Conservation (phyloP, 2,797 vertebrate species). For the Spheniscus humboldti region DNA sequence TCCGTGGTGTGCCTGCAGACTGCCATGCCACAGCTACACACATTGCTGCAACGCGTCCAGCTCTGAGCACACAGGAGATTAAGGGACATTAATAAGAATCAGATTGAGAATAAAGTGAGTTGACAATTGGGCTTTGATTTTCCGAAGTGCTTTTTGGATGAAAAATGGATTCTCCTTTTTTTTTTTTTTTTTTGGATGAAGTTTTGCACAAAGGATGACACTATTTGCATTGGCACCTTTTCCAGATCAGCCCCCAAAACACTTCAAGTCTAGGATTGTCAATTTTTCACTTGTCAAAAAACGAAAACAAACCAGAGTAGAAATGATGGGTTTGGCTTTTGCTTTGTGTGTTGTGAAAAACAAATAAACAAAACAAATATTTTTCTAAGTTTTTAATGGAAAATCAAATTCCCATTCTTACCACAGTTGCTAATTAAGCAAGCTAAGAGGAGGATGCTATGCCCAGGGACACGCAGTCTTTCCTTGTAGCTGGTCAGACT, state of each 20-base stretch:
- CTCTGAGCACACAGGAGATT: background rate
- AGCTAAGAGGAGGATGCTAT: background rate
- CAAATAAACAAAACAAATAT: slow-evolving; percentile 38
- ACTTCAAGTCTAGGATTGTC: background rate
- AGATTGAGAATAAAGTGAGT: background rate
- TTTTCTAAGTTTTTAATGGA: slow-evolving; percentile 51
- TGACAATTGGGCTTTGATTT: background rate
- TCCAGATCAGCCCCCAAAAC: slow-evolving; percentile 20
- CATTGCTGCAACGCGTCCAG: fast-evolving
- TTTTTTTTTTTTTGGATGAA: background rate
- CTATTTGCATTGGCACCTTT: slow-evolving; percentile 41
- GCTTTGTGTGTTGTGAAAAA: slow-evolving; percentile 22
- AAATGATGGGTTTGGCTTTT: slow-evolving; percentile 32
- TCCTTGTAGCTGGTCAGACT: background rate
- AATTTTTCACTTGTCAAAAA: slow-evolving; percentile 53
- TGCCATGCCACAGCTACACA: background rate
- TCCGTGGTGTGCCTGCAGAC: background rate
- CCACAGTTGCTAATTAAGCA: background rate
- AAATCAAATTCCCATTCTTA: slow-evolving; percentile 30
- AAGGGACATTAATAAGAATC: background rate
- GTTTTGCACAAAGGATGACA: background rate
- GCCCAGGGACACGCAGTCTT: background rate
- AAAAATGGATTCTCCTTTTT: background rate
- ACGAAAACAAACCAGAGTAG: slow-evolving; percentile 42
- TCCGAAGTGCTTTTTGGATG: slow-evolving; percentile 1